Evolutionary conservation across 2,113 vertebrate species (phyloP), one percentile per base, ranked within the genome.

Genomic region (Symphodus melops): DNA sequence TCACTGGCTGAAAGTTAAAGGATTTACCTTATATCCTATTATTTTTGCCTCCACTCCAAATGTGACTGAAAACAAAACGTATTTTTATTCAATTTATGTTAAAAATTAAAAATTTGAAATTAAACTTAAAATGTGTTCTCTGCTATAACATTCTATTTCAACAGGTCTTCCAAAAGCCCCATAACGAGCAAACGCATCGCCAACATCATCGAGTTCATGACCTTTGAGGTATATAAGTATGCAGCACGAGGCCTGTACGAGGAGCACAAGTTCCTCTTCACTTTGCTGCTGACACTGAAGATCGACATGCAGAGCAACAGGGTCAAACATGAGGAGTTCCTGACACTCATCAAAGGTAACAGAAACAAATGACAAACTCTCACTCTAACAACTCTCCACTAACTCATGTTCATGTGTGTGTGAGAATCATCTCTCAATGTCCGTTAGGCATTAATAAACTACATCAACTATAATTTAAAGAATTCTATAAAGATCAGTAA

Each of bases 241-340:
- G 90, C 96, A 25, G 94, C 94, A 9, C 92, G 95, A 12, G 98
- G 98, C 11, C 86, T 99, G 21, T 99, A 97, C 0, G 98, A 99
- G 52, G 96, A 97, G 68, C 98, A 99, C 91, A 98, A 97, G 83
- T 98, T 99, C 84, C 94, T 99, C 28, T 99, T 99, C 90, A 97
- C 96, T 0, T 88, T 99, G 68, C 87, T 99, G 67, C 92, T 99
- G 72, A 94, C 98, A 0, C 88, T 99, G 37, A 99, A 98, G 93
- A 97, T 99, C 4, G 97, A 99, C 93, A 95, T 99, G 87, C 97
- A 98, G 86, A 95, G 95, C 86, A 95, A 91, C 81, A 92, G 79
- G 56, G 90, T 99, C 79, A 97, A 96, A 72, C 97, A 96, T 0
- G 94, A 98, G 51, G 97, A 99, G 88, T 99, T 99, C 76, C 94